Conservation (phyloP, 2,888 invertebrate species). For the Dascillus cervinus region DNA sequence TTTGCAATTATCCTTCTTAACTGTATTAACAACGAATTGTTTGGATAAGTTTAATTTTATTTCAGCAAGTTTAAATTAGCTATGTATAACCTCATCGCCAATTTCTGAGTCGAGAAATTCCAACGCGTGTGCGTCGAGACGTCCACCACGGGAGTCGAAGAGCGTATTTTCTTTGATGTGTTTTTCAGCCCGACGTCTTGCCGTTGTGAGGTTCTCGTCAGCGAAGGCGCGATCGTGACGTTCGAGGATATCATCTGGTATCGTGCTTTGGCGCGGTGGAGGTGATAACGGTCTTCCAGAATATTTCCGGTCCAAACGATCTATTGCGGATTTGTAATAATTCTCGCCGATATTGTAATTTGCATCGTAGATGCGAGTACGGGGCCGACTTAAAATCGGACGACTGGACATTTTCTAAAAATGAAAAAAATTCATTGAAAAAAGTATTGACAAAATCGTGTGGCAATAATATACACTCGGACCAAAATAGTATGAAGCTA, state of each 20-base stretch:
- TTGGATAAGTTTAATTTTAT: too few species aligned
- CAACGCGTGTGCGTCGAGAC: conserved; percentile 40
- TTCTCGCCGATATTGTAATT: conserved; percentile 80
- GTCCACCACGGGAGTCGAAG: conserved; percentile 58
- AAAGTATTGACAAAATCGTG: too few species aligned
- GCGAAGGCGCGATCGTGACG: conserved; percentile 44
- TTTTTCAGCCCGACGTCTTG: conserved; percentile 46
- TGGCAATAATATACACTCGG: too few species aligned
- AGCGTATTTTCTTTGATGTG: conserved; percentile 49
- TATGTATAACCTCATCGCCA: conserved; percentile 44
- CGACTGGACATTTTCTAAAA: conserved; percentile 31
- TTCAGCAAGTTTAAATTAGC: too few species aligned
- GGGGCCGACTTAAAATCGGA: conserved; percentile 49
- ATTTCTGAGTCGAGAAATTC: conserved; percentile 44
- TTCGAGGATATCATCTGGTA: conserved; percentile 34
- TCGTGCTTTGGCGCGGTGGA: conserved; percentile 22
- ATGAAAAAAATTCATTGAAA: conserved; percentile 5
- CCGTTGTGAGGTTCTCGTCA: conserved; percentile 45
- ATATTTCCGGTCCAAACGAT: conserved; percentile 66
- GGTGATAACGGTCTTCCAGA: conserved; percentile 44
- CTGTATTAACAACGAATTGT: too few species aligned
- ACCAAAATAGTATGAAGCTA: too few species aligned
- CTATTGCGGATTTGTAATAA: conserved; percentile 71
- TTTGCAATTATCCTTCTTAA: too few species aligned
- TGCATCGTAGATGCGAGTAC: conserved; percentile 78